Evolutionary conservation across 2,888 invertebrate genomes (phyloP).

Genomic region (Callosobruchus maculatus): DNA sequence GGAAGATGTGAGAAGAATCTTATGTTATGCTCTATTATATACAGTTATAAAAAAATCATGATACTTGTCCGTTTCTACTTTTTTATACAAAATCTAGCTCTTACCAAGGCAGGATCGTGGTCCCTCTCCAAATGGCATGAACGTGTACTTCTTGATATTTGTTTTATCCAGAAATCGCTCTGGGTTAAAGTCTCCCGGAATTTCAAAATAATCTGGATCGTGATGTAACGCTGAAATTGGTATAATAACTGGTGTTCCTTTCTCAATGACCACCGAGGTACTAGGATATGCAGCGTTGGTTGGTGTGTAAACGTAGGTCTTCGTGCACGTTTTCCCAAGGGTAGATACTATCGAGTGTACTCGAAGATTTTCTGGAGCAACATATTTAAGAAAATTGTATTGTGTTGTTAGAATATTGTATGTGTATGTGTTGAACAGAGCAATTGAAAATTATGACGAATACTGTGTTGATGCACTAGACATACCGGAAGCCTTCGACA

Average conservation of each 20-base stretch:
- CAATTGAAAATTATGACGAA: too few species aligned
- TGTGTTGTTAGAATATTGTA: too few species aligned
- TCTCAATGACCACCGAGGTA: conserved; percentile 23
- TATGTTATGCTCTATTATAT: too few species aligned
- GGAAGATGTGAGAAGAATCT: too few species aligned
- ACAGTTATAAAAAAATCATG: too few species aligned
- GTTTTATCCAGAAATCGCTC: conserved; percentile 41
- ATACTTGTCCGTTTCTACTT: too few species aligned
- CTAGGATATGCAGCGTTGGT: conserved; percentile 10
- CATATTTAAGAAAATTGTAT: background rate
- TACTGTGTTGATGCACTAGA: too few species aligned
- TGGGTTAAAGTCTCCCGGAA: conserved; percentile 45
- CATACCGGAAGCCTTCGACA: too few species aligned
- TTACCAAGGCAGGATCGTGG: conserved; percentile 37
- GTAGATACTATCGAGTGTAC: conserved; percentile 2
- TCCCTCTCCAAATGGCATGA: conserved; percentile 37
- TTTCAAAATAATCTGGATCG: conserved; percentile 42
- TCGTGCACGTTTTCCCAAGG: conserved; percentile 27
- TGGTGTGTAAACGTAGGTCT: conserved; percentile 21
- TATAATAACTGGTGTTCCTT: conserved; percentile 37
- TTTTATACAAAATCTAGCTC: background rate
- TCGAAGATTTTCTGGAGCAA: conserved; percentile 10
- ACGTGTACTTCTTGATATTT: conserved; percentile 30
- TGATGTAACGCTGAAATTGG: conserved; percentile 40
- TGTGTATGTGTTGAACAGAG: too few species aligned